Evolutionary conservation across 2,888 invertebrate genomes (phyloP), one percentile per base, ranked within the genome.

Genomic region (Coremacera marginata): DNA sequence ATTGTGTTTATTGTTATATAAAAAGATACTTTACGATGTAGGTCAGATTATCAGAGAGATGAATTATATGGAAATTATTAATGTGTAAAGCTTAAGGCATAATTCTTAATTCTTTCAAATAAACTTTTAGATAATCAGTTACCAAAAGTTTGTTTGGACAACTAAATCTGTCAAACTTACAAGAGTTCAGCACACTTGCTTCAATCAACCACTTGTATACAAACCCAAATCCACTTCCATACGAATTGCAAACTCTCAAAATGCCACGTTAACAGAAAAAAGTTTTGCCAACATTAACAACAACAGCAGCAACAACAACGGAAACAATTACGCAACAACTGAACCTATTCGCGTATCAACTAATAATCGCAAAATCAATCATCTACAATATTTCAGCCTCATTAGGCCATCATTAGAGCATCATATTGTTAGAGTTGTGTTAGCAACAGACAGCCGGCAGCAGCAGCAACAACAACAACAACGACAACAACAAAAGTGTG

Each of bases 361-460:
- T 72, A 72, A 62, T 72, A 72, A 67, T 74, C 63, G 65, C 31
- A 74, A 60, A 75, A 75, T 68, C 75, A 75, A 75, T 75, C 75
- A 75, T 22, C 52, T 67, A 34, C 68, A 75, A 75, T 68, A 75
- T 44, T 68, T 68, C 75, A 57, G 68, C 68, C 55, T 68, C 65
- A 75, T 75, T 75, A 68, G 19, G 68, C 57, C 75, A 57, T 75
- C 55, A 75, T 75, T 75, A 68, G 70, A 49, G 27, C 25, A 44
- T 25, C 62, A 72, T 72, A 62, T 44, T 70, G 52, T 70, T 25
- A 27, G 22, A 44, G 31, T 9, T 49, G n/a, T 19, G 44, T 44
- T 16, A 16, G 63, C 62, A 62, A 44, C 44, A 37, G 37, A 37
- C 55, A 19, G 4, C 16, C 14, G 27, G 27, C 31, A 63, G 31